Base-by-base conservation (phyloP, 2,888 invertebrate genomes). In the Aspidiotus destructor region DNA sequence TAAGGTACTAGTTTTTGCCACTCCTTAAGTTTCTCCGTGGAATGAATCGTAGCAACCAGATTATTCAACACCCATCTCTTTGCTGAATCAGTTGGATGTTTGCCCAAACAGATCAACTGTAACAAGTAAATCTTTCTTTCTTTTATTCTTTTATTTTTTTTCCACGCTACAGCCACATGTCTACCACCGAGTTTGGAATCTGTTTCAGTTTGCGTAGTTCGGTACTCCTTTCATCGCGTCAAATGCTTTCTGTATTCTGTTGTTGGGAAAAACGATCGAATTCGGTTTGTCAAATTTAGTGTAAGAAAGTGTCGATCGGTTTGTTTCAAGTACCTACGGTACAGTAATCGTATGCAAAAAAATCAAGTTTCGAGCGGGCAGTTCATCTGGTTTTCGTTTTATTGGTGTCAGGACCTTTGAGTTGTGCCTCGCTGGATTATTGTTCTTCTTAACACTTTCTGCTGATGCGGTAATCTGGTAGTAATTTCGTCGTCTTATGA, bases 51-150 rank as follows among this genome's bases (percentile, higher is more conserved):
- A 28, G 58, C 58, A 60, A 67, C 67, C 52, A 67, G 67, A 67
- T 67, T 67, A 67, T 67, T 67, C 60, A 67, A 67, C 67, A 67
- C 67, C 67, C 67, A 67, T 67, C 67, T 67, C 60, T 60, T 67
- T 48, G 67, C 67, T 60, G 67, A 67, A 58, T 67, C 60, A 58
- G 40, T 67, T 67, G 67, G 67, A 67, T 67, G 15, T 67, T 58
- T 67, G 67, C 67, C 67, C 67, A 67, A 58, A 67, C 67, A 67
- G 67, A 65, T 65, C 65, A 67, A 60, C 67, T 60, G 48, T 60
- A 67, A n/a, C 60, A 58, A 58, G 60, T 44, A 61, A 61, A 15
- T 44, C 60, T 60, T 60, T 58, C 60, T 40, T 13, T 53, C n/a
- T n/a, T 52, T 52, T 52, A 3, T 13, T 52, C 5, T 52, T 52